Percentiles rank a stretch among this genome's conserved stretches.
These are phyloP conservation scores for Sinelater perroti DNA, from an alignment of 2,888 invertebrate species.

Conservation along the genomic window DNA sequence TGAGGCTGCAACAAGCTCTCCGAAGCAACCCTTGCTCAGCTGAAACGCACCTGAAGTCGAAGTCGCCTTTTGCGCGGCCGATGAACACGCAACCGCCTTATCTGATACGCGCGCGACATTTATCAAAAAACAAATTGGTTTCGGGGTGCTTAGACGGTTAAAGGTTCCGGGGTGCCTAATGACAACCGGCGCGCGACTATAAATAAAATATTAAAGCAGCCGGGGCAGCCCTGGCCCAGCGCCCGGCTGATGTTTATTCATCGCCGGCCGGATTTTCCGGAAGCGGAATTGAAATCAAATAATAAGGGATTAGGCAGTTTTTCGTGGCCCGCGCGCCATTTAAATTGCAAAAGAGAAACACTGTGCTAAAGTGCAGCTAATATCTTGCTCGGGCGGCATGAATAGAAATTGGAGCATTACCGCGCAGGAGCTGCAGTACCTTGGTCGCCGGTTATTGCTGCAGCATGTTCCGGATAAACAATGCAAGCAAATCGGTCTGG, in stretches of 20 bases:
- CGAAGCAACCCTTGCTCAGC: too few relatives aligned
- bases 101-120: slow-evolving; percentile 3
- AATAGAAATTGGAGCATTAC: slow-evolving; percentile 54
- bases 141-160: slow-evolving; percentile 10
- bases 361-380: slow-evolving; percentile 53
- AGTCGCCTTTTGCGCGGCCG: too few relatives aligned
- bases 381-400: slow-evolving; percentile 54
- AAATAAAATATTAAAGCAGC: slow-evolving; percentile 20
- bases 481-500: not conserved
- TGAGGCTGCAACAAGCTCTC: not conserved
- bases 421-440: slow-evolving; percentile 25
- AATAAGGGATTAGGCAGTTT: slow-evolving; percentile 34
- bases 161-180: slow-evolving; percentile 14
- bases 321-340: slow-evolving; percentile 38
- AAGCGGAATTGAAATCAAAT: slow-evolving; percentile 36
- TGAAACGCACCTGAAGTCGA: too few relatives aligned
- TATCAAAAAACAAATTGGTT: slow-evolving; percentile 16
- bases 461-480: slow-evolving; percentile 31
- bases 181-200: slow-evolving; percentile 19
- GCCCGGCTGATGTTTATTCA: slow-evolving; percentile 29
- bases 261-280: slow-evolving; percentile 26
- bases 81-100: slow-evolving; percentile 9
- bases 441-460: slow-evolving; percentile 27
- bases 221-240: not conserved
- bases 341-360: slow-evolving; percentile 54